Conservation (phyloP, 2,113 vertebrate genomes). For the Neopipo cinnamomea region DNA sequence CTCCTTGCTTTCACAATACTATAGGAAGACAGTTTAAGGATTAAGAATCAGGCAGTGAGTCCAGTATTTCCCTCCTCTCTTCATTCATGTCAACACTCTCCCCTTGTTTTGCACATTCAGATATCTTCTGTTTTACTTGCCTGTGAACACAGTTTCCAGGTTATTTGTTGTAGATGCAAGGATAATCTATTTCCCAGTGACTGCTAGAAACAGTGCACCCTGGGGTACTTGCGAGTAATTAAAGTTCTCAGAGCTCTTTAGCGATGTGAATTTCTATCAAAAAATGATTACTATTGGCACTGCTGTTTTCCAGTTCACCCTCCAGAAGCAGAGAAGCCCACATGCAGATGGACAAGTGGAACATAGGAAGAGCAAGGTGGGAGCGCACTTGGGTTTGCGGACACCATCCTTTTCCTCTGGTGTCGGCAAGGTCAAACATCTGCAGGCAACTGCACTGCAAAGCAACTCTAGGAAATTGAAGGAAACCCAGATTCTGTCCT, state of each 20-base stretch:
- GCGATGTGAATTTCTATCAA: background rate
- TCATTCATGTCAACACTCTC: background rate
- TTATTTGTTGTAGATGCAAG: background rate
- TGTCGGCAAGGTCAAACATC: background rate
- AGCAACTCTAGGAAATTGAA: background rate
- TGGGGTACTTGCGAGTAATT: background rate
- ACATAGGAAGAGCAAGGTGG: background rate
- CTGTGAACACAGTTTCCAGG: background rate
- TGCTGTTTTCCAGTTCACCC: background rate
- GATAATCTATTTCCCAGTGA: background rate
- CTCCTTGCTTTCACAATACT: background rate
- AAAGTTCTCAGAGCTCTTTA: background rate
- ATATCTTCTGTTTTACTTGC: background rate
- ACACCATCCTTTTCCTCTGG: fast-evolving
- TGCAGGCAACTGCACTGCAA: no score
- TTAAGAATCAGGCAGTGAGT: background rate
- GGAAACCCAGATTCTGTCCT: background rate
- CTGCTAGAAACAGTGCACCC: background rate
- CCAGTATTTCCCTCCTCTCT: background rate
- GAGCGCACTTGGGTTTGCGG: fast-evolving
- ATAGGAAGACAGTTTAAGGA: background rate
- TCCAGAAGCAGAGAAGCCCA: background rate
- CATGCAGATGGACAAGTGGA: fast-evolving
- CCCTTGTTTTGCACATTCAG: background rate
- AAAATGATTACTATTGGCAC: background rate